Evolutionary conservation across 53 echinoderm and acorn worm species (phyloP).

Genomic region (Holothuria scabra): DNA sequence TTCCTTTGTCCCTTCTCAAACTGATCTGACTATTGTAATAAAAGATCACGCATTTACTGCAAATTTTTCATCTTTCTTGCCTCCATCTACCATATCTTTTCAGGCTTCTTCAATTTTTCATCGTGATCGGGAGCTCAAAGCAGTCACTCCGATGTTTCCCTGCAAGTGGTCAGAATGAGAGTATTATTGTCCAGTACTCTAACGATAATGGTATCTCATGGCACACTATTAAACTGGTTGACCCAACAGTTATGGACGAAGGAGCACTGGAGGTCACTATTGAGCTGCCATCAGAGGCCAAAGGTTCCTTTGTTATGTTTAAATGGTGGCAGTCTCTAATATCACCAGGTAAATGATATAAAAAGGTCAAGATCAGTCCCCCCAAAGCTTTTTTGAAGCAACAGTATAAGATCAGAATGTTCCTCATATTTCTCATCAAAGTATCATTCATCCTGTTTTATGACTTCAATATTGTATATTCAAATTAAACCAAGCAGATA

Average conservation of each 20-base stretch:
- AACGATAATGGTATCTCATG: constrained; percentile 79
- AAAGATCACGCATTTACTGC: too few relatives aligned
- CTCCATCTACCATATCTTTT: too few relatives aligned
- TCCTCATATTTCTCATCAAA: too few relatives aligned
- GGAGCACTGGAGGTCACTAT: constrained; percentile 78
- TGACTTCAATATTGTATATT: too few relatives aligned
- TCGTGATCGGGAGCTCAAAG: constrained; percentile 77
- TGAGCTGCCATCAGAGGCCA: constrained; percentile 71
- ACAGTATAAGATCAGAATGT: too few relatives aligned
- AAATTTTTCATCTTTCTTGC: too few relatives aligned
- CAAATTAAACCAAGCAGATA: too few relatives aligned
- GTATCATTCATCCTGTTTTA: too few relatives aligned
- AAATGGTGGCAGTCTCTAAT: constrained; percentile 92
- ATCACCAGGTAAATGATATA: constrained; percentile 55
- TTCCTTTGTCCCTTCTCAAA: too few relatives aligned
- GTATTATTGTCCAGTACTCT: constrained; percentile 88
- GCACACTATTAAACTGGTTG: constrained; percentile 81
- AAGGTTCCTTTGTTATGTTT: constrained; percentile 80
- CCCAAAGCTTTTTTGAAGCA: too few relatives aligned
- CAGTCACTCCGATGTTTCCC: constrained; percentile 59
- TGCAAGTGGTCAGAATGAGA: constrained; percentile 75
- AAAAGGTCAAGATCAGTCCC: too few relatives aligned
- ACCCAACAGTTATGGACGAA: constrained; percentile 70
- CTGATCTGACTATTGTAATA: too few relatives aligned
- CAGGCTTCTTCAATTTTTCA: constrained; percentile 91